These are phyloP conservation scores for Mimas tiliae DNA, from an alignment of 2,888 invertebrate species.

Conservation along the genomic window DNA sequence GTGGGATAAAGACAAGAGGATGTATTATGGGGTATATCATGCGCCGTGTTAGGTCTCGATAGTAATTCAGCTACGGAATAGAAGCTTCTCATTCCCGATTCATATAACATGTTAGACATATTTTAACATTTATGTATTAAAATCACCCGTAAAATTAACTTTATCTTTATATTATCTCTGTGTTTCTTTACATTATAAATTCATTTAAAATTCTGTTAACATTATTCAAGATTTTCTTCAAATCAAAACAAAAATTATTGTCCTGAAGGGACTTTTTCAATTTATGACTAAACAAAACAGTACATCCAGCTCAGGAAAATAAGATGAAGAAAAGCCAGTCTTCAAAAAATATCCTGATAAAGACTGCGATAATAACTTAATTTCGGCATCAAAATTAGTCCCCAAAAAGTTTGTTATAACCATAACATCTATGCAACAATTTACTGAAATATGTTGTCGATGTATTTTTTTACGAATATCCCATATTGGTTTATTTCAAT, in stretches of 20 bases:
- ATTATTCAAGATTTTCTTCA: not conserved
- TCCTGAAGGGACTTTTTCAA: conserved; percentile 5
- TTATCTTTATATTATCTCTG: conserved; percentile 7
- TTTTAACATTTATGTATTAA: not conserved
- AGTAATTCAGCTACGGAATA: no score
- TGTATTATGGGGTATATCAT: no score
- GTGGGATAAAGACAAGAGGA: no score
- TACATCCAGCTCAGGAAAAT: not conserved
- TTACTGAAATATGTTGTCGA: no score
- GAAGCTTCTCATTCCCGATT: no score
- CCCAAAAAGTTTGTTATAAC: no score
- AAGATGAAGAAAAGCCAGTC: not conserved
- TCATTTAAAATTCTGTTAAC: conserved; percentile 8
- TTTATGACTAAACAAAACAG: not conserved
- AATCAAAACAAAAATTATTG: not conserved
- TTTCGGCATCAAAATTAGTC: not conserved
- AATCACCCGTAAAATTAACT: conserved; percentile 23
- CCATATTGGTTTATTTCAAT: no score
- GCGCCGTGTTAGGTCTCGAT: no score
- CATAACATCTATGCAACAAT: no score
- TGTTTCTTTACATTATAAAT: conserved; percentile 22
- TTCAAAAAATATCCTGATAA: not conserved
- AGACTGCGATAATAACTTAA: not conserved
- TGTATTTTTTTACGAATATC: no score
- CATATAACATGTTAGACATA: no score